Evolutionary conservation across 2,888 invertebrate species (phyloP).

Genomic region (Bembecia ichneumoniformis): DNA sequence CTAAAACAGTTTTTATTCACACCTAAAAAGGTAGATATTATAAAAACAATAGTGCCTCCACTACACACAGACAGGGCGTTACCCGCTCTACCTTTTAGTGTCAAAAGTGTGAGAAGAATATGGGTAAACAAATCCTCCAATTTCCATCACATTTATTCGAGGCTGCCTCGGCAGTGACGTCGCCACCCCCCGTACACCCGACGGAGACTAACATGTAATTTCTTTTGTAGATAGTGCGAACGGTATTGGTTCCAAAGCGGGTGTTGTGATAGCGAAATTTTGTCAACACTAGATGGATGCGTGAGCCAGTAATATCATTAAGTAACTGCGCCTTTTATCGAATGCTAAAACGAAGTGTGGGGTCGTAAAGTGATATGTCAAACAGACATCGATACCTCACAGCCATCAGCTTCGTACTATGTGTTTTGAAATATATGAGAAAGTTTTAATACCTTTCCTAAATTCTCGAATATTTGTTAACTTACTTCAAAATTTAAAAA

Average conservation of each 20-base stretch:
- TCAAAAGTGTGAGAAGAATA: constrained; percentile 71
- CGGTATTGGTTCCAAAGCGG: constrained; percentile 43
- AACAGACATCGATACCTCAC: constrained; percentile 5
- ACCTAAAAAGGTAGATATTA: constrained; percentile 12
- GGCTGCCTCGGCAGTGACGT: constrained; percentile 45
- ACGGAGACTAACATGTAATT: constrained; percentile 58
- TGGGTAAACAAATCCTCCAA: constrained; percentile 74
- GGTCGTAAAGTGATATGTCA: constrained; percentile 23
- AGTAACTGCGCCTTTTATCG: constrained; percentile 10
- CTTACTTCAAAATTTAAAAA: too few species aligned
- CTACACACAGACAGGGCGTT: constrained; percentile 23
- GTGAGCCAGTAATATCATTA: constrained; percentile 52
- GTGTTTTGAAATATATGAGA: background rate
- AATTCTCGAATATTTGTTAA: too few species aligned
- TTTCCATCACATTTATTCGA: constrained; percentile 73
- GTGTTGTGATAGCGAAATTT: constrained; percentile 48
- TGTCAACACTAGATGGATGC: constrained; percentile 39
- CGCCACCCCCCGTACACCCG: constrained; percentile 28
- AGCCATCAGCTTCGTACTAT: background rate
- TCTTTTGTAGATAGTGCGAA: constrained; percentile 65
- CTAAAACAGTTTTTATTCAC: constrained; percentile 7
- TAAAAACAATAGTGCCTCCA: constrained; percentile 33
- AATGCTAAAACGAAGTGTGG: constrained; percentile 19
- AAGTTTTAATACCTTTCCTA: too few species aligned
- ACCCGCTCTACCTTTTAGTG: constrained; percentile 65